phyloP scores from a whole-genome alignment of 2,888 invertebrate species.

The Leucania comma region DNA sequence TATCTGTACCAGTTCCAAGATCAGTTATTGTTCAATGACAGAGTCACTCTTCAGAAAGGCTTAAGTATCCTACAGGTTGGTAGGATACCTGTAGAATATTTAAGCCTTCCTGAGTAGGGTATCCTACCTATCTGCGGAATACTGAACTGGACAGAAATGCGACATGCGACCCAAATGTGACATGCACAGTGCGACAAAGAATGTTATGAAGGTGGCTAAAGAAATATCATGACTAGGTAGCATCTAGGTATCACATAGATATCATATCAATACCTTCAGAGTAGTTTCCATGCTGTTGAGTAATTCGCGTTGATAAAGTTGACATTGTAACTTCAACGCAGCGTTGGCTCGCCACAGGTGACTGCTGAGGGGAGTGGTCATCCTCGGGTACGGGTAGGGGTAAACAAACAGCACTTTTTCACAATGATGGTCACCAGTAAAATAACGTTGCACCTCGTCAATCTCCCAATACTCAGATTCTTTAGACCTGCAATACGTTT shows the following conservation, averaged over 20 bases:
- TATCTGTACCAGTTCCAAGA: too few species aligned
- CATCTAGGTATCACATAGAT: too few species aligned
- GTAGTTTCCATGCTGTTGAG: conserved; percentile 75
- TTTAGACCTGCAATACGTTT: conserved; percentile 70
- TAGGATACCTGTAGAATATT: too few species aligned
- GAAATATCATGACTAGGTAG: not conserved
- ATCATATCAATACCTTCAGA: conserved; percentile 77
- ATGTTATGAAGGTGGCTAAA: too few species aligned
- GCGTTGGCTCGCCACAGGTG: conserved; percentile 79
- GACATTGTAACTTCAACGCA: conserved; percentile 74
- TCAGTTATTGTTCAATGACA: too few species aligned
- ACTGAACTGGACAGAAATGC: too few species aligned
- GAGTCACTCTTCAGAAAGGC: too few species aligned
- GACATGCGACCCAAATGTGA: too few species aligned
- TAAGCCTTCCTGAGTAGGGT: too few species aligned
- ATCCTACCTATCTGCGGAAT: too few species aligned
- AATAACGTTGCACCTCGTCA: conserved; percentile 83
- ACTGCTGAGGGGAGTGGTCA: conserved; percentile 76
- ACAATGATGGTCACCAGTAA: conserved; percentile 79
- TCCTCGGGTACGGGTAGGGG: conserved; percentile 81
- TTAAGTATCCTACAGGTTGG: too few species aligned
- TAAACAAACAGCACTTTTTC: conserved; percentile 80
- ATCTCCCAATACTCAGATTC: conserved; percentile 82
- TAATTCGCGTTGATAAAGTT: conserved; percentile 76
- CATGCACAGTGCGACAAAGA: too few species aligned